phyloP scores from a whole-genome alignment of 1,140 invertebrate species.

The Heterodera carotae region DNA sequence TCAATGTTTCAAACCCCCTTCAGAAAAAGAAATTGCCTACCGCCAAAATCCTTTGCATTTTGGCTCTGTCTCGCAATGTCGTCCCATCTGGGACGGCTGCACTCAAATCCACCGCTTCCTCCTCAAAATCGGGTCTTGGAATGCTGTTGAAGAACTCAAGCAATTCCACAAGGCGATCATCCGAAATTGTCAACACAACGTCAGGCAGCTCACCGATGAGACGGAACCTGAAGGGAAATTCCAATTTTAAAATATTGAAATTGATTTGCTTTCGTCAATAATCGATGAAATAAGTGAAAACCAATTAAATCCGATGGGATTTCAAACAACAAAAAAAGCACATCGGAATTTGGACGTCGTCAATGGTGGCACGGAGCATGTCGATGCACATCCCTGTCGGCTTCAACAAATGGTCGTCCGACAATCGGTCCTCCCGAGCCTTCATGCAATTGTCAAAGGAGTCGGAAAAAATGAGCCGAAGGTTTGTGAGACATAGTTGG shows the following conservation, averaged over 20 bases:
- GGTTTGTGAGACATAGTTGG: constrained; percentile 76
- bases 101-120: constrained; percentile 39
- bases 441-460: constrained; percentile 68
- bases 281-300: constrained; percentile 22
- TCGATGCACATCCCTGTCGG: constrained; percentile 79
- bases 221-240: constrained; percentile 42
- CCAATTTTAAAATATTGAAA: constrained; percentile 37
- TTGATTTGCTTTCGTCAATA: constrained; percentile 10
- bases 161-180: constrained; percentile 69
- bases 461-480: constrained; percentile 74
- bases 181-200: constrained; percentile 68
- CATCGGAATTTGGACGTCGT: constrained; percentile 85
- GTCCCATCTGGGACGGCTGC: constrained; percentile 30
- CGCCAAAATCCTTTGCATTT: constrained; percentile 66
- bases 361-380: constrained; percentile 82
- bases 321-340: constrained; percentile 62
- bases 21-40: constrained; percentile 36
- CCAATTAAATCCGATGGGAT: no score
- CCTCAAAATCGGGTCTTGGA: constrained; percentile 71
- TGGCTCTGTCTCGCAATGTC: constrained; percentile 59
- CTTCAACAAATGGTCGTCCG: constrained; percentile 71
- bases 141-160: constrained; percentile 70
- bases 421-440: constrained; percentile 48
- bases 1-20: no score
- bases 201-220: constrained; percentile 67